A percentile compares a stretch with the other conserved stretches of the same genome.
These are phyloP conservation scores for Conger conger DNA, from an alignment of 2,113 vertebrate genomes.

Conservation along the genomic window DNA sequence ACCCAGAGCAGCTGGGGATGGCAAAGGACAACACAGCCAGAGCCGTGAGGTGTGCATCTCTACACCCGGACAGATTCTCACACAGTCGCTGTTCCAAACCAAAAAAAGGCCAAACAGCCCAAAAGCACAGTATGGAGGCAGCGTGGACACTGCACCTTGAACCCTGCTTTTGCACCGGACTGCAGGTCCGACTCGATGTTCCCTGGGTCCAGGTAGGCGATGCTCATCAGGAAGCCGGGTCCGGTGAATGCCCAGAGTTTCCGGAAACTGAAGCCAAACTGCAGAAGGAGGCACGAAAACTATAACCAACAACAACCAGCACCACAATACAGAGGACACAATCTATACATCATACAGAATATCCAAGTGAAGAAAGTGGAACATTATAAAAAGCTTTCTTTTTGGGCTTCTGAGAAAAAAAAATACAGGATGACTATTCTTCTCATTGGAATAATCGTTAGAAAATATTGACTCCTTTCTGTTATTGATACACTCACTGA, in stretches of 20 bases:
- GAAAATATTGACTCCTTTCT: too few species aligned
- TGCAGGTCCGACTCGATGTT: constrained; percentile 97
- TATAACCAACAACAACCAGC: not conserved
- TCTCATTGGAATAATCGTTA: too few species aligned
- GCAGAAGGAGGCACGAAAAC: not conserved
- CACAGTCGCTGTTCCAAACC: not conserved
- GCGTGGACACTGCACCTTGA: constrained; percentile 75
- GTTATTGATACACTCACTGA: too few species aligned
- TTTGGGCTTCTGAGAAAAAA: too few species aligned
- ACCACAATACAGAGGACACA: not conserved
- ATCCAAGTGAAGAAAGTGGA: too few species aligned
- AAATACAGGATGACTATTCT: too few species aligned
- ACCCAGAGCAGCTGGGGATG: constrained; percentile 91
- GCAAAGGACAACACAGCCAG: constrained; percentile 29
- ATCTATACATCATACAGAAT: too few species aligned
- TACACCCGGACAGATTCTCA: not conserved
- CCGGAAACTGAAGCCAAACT: constrained; percentile 84
- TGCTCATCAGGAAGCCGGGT: constrained; percentile 97
- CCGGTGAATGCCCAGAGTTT: constrained; percentile 99
- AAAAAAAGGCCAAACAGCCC: not conserved
- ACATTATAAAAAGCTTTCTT: too few species aligned
- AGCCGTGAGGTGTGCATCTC: not conserved
- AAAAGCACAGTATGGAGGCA: not conserved
- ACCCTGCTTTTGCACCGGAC: constrained; percentile 89
- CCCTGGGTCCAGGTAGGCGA: constrained; percentile 97